Conservation (phyloP, 2,113 vertebrate genomes). For the Perognathus longimembris region DNA sequence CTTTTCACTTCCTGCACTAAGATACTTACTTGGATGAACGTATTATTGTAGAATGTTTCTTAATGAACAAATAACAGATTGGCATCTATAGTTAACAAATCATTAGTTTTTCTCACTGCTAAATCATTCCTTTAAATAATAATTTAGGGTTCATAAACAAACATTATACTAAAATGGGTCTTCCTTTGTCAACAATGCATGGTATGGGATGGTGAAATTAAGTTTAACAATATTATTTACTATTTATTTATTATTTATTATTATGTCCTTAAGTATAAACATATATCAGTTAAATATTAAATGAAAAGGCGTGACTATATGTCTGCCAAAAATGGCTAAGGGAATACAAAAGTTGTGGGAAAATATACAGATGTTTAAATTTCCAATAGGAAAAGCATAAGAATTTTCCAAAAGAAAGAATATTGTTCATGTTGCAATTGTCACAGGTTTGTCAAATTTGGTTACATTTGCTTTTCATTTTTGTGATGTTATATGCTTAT, state of each 20-base stretch:
- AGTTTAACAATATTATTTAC: constrained; percentile 29
- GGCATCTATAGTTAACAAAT: not conserved
- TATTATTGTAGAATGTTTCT: not conserved
- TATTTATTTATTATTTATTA: too few species aligned
- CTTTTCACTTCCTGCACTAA: not conserved
- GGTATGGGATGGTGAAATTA: not conserved
- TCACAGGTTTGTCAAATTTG: not conserved
- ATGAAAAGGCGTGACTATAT: not conserved
- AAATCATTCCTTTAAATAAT: not conserved
- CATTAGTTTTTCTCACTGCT: not conserved
- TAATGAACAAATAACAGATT: constrained; percentile 30
- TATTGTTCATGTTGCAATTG: not conserved
- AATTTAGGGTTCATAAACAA: not conserved
- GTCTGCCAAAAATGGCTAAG: not conserved
- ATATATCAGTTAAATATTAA: constrained; percentile 12
- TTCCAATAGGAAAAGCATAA: not conserved
- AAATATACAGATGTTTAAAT: not conserved
- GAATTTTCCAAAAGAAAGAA: not conserved
- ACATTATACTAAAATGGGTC: not conserved
- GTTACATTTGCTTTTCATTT: not conserved
- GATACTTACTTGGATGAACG: not conserved
- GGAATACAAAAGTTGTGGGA: not conserved
- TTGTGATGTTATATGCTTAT: not conserved
- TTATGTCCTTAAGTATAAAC: not conserved
- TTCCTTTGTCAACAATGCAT: not conserved